A percentile compares a stretch with the other conserved stretches of the same genome.
phyloP scores from a whole-genome alignment of 2,113 vertebrate species.

The Megaleporinus macrocephalus region DNA sequence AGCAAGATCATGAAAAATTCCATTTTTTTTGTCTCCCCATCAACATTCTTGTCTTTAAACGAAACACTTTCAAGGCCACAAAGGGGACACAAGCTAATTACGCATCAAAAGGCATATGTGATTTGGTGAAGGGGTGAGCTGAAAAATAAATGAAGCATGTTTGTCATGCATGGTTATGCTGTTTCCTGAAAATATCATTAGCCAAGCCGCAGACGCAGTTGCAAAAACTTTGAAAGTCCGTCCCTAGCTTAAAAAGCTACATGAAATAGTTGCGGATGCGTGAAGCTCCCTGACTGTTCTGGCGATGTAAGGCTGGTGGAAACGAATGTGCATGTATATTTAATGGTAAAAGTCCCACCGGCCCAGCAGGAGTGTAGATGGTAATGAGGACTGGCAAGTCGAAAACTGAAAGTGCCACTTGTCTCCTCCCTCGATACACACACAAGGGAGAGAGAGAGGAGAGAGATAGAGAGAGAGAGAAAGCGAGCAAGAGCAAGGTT shows the following conservation, averaged over 20 bases:
- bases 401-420: slow-evolving; percentile 68
- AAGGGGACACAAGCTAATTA: slow-evolving; percentile 8
- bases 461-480: slow-evolving; percentile 29
- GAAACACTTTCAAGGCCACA: slow-evolving; percentile 18
- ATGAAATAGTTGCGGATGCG: slow-evolving; percentile 49
- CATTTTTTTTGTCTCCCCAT: neutral
- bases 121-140: neutral
- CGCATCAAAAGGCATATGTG: neutral
- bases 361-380: slow-evolving; percentile 67
- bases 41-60: slow-evolving; percentile 10
- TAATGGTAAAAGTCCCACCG: slow-evolving; percentile 71
- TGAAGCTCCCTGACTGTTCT: slow-evolving; percentile 61
- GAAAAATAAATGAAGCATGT: slow-evolving; percentile 10
- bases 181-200: slow-evolving; percentile 38
- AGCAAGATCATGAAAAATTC: slow-evolving; percentile 35
- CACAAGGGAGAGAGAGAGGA: slow-evolving; percentile 29
- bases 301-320: slow-evolving; percentile 66
- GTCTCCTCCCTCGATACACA: slow-evolving; percentile 66
- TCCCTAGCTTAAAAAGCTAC: neutral
- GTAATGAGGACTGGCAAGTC: slow-evolving; percentile 73
- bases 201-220: slow-evolving; percentile 15
- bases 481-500: neutral
- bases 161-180: slow-evolving; percentile 2
- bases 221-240: slow-evolving; percentile 4
- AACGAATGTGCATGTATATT: slow-evolving; percentile 77